Base-by-base conservation (phyloP, 2,113 vertebrate genomes). In the Taxidea taxus region DNA sequence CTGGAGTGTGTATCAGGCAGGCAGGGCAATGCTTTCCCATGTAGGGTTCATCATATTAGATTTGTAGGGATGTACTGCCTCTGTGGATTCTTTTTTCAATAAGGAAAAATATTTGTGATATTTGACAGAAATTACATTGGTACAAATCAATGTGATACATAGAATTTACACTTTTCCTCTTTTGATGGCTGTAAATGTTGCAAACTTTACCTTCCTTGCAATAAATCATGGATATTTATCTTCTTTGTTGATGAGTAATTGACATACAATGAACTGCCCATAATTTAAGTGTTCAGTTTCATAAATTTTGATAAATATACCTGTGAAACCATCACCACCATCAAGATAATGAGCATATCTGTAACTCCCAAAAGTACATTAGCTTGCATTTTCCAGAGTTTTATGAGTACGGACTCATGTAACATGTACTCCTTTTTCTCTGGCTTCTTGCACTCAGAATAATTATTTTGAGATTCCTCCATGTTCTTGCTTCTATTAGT, bases 221-320 rank as follows among this genome's bases (percentile, higher is more conserved):
- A 58, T 64, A 84, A 96, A 91, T 81, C n/a, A 25, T 72, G 31
- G 51, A 20, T 84, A 78, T 91, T 94, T 86, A 60, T 49, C 49
- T 95, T 95, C 25, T 92, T 91, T 92, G 44, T 60, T 86, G 85
- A 92, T 54, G 54, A 86, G 44, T 29, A 70, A 37, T 56, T 93
- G 25, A 39, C 10, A 58, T 31, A 29, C n/a, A 74, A 56, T 47
- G 75, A 93, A 66, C 18, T 82, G 49, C 54, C 88, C 37, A 81
- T 75, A 94, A 51, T 92, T 96, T 51, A 91, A 42, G 5, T 72
- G 23, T 39, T 3, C 14, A 83, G 47, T 77, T 87, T 83, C 14
- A 88, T 75, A 83, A 91, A 34, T 60, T 58, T 91, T 95, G 34
- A 27, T 31, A 4, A 25, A 25, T 44, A 74, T 82, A n/a, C n/a